These are phyloP conservation scores for Cyanocitta stelleri DNA, from an alignment of 2,113 vertebrate genomes.

Conservation along the genomic window DNA sequence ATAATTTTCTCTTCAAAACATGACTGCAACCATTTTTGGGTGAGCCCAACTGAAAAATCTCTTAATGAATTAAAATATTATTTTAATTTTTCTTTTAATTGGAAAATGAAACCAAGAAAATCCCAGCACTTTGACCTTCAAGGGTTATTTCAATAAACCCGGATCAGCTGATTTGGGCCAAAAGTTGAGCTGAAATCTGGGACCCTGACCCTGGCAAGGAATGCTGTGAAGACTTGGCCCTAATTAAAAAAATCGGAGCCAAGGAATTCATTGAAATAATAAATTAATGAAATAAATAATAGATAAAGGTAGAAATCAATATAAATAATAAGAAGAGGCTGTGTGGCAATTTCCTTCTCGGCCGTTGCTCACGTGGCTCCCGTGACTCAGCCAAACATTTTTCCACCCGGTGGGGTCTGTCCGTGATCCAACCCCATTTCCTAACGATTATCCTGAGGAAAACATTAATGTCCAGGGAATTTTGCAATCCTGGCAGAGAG, in stretches of 20 bases:
- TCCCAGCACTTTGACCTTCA: neutral
- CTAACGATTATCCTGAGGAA: neutral
- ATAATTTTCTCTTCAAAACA: neutral
- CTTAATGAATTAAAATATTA: neutral
- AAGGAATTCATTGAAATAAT: rapidly evolving
- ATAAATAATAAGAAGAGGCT: neutral
- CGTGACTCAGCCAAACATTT: neutral
- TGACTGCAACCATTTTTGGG: neutral
- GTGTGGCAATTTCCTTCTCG: neutral
- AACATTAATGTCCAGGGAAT: neutral
- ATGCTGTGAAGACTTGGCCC: neutral
- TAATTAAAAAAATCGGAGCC: neutral
- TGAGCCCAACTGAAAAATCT: neutral
- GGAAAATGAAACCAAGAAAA: neutral
- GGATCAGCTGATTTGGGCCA: neutral
- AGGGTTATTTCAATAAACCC: neutral
- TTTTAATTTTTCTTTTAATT: neutral
- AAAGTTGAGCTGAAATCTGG: neutral
- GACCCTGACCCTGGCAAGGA: neutral
- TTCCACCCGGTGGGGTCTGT: neutral
- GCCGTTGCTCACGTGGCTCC: neutral
- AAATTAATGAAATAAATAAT: too few relatives aligned
- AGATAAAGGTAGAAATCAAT: neutral
- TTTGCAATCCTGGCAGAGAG: neutral
- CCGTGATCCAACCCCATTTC: neutral